Percentiles rank a stretch among this genome's conserved stretches.
These are phyloP conservation scores for Eulacestoma nigropectus DNA, from an alignment of 2,113 vertebrate species.

Conservation along the genomic window DNA sequence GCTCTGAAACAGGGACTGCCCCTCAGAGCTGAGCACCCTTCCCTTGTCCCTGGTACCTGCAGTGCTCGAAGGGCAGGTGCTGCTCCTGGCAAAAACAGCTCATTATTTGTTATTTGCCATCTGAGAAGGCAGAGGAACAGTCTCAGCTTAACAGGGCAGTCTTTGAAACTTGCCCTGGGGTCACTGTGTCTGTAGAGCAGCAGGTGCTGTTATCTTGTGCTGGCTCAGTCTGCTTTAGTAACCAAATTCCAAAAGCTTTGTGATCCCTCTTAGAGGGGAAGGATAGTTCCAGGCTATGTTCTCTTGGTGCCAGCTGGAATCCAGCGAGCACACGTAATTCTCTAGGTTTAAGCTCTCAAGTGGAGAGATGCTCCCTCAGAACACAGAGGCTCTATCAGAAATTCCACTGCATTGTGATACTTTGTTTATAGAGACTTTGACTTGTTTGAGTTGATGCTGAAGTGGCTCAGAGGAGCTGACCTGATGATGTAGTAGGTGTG, in stretches of 20 bases:
- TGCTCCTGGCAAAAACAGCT: neutral
- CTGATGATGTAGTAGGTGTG: neutral
- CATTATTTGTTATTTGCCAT: neutral
- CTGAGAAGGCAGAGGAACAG: neutral
- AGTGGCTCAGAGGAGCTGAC: neutral
- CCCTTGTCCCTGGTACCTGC: neutral
- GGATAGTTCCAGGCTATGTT: neutral
- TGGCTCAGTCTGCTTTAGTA: neutral
- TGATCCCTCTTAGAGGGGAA: neutral
- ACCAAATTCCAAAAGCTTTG: neutral
- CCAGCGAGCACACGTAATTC: neutral
- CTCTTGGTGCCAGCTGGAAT: constrained; percentile 7
- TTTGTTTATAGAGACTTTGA: neutral
- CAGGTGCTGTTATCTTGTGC: neutral
- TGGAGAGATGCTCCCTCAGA: neutral
- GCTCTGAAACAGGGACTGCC: neutral
- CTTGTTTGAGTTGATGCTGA: neutral
- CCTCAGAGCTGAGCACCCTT: neutral
- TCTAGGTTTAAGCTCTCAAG: neutral
- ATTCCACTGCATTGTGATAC: neutral
- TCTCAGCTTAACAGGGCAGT: neutral
- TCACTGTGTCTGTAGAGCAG: neutral
- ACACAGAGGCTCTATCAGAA: neutral
- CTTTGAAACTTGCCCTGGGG: neutral
- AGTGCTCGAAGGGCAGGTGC: neutral